phyloP scores from a whole-genome alignment of 2,113 vertebrate genomes.

The Delphinapterus leucas region DNA sequence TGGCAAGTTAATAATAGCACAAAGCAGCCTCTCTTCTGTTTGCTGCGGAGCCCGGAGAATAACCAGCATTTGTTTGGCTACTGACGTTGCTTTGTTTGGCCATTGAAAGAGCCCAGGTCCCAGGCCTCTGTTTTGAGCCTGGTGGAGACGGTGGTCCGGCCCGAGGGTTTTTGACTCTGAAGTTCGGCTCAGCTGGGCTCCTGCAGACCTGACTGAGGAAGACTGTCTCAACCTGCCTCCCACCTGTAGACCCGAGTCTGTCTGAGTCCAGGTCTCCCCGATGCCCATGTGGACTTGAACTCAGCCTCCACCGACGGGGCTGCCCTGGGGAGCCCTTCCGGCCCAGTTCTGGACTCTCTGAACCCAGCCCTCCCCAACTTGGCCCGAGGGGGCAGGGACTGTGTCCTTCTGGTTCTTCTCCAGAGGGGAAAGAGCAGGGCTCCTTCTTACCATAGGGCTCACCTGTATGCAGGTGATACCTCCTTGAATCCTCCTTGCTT shows the following conservation, averaged over 20 bases:
- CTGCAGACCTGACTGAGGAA: neutral
- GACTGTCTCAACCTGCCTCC: neutral
- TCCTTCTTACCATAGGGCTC: neutral
- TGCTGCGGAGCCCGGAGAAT: neutral
- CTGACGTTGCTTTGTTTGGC: rapidly evolving
- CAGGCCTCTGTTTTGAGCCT: neutral
- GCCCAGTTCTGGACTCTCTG: too few species aligned
- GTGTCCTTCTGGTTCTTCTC: neutral
- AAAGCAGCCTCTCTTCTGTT: neutral
- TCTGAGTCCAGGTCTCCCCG: neutral
- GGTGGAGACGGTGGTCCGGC: neutral
- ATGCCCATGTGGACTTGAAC: rapidly evolving
- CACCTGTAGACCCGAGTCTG: neutral
- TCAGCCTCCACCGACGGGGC: neutral
- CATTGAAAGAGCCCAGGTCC: too few species aligned
- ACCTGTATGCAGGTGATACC: neutral
- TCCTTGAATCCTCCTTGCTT: too few species aligned
- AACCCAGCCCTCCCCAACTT: neutral
- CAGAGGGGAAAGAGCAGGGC: neutral
- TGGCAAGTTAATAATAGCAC: neutral
- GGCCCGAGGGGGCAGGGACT: neutral
- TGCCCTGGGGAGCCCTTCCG: neutral
- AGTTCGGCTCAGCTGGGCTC: neutral
- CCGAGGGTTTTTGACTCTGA: neutral
- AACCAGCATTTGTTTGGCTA: neutral